Evolutionary conservation across 2,888 invertebrate genomes (phyloP), one percentile per base, ranked within the genome.

Genomic region (Tinea semifulvella): DNA sequence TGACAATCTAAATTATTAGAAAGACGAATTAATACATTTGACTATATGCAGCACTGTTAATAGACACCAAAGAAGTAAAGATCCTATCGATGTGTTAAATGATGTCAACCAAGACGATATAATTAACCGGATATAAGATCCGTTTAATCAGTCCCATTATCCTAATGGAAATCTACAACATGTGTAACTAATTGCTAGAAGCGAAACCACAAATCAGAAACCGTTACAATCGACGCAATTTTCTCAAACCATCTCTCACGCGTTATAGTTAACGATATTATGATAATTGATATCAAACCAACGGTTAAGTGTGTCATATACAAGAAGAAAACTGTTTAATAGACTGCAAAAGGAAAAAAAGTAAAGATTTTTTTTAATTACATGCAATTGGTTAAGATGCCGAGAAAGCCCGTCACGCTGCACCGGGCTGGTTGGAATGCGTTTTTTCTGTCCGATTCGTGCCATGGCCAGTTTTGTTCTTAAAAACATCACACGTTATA

Each of bases 391-490:
- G 54, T 48, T 70, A 72, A 74, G 74, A 65, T 65, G 64, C 47
- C 53, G 63, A 60, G 79, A 79, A 77, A 77, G 77, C 62, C 19
- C 40, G 74, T 70, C 59, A 72, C 75, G 74, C 63, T 71, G 68
- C 65, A 67, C 61, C 62, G 63, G 10, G 8, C 42, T 19, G 26
- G 39, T 13, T 11, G 28, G 17, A 25, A 42, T 42, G 42, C 28
- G 13, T 42, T 42, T 42, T 40, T 42, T 20, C 16, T 11, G 8
- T 3, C 17, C n/a, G 18, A 8, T 13, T 38, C 22, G 22, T 22
- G 22, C 22, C 11, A 40, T 22, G 40, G 40, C 22, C 22, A 36
- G 18, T 36, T 16, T 36, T 5, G 25, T 22, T 7, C 25, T 22
- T 22, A 8, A 18, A 36, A 36, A 36, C 11, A 31, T 31, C 13